phyloP scores from a whole-genome alignment of 2,113 vertebrate species.

The Saguinus midas region DNA sequence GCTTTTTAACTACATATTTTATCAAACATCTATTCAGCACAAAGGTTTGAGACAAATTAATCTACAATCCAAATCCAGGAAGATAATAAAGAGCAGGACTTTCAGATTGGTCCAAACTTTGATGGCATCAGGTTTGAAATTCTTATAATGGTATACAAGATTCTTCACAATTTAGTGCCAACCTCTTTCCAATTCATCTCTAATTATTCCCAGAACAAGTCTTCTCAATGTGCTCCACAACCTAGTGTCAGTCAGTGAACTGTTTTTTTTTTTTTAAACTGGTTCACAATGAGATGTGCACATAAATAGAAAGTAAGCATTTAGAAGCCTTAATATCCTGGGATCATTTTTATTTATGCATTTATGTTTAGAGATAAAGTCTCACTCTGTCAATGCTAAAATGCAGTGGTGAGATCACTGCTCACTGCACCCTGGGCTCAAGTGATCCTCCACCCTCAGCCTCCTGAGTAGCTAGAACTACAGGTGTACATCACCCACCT shows the following conservation, averaged over 20 bases:
- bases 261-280: neutral
- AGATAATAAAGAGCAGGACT: neutral
- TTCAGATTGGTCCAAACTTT: neutral
- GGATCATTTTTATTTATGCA: neutral
- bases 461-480: too few relatives aligned
- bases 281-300: neutral
- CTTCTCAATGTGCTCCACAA: neutral
- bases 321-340: neutral
- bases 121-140: neutral
- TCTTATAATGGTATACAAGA: neutral
- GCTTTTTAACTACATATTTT: neutral
- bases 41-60: neutral
- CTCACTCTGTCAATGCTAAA: too few relatives aligned
- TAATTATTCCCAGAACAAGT: neutral
- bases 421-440: too few relatives aligned
- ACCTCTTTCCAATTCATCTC: neutral
- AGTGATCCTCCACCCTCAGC: too few relatives aligned
- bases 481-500: too few relatives aligned
- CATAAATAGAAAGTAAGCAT: neutral
- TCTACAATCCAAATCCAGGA: neutral
- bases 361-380: too few relatives aligned
- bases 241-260: rapidly evolving
- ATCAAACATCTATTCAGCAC: neutral
- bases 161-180: neutral
- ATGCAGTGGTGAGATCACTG: too few relatives aligned